phyloP scores from a whole-genome alignment of 2,797 vertebrate genomes.

The Delichon dasypus region DNA sequence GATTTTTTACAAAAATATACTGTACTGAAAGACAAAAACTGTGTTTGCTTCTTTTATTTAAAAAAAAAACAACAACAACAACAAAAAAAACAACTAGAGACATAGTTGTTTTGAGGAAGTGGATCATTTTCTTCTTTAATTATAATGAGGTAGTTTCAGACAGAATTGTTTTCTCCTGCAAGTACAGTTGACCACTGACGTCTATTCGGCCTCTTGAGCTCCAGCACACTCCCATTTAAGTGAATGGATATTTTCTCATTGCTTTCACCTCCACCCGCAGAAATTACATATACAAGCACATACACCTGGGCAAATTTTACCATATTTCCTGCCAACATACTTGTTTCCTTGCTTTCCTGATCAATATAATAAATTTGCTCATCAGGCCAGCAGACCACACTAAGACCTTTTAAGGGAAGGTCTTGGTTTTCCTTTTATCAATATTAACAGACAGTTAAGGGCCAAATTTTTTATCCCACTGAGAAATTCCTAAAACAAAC shows the following conservation, averaged over 20 bases:
- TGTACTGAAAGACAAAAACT: background rate
- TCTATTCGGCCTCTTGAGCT: background rate
- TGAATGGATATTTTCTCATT: background rate
- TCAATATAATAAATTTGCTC: background rate
- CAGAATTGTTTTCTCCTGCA: background rate
- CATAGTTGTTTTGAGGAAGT: background rate
- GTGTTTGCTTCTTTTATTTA: background rate
- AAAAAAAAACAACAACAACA: background rate
- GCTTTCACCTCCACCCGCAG: background rate
- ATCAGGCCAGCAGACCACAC: background rate
- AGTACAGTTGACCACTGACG: background rate
- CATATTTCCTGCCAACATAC: background rate
- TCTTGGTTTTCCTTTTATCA: background rate
- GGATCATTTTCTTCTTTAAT: background rate
- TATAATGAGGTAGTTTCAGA: background rate
- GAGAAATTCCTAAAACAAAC: background rate
- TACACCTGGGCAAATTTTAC: background rate
- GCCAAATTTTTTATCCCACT: background rate
- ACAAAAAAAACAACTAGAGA: background rate
- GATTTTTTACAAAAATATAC: background rate
- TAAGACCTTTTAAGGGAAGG: background rate
- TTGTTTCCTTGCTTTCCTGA: background rate
- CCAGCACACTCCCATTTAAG: background rate
- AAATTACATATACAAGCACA: background rate
- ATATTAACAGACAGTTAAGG: background rate